These are phyloP conservation scores for Chromis chromis DNA, from an alignment of 2,797 vertebrate genomes.

Conservation along the genomic window DNA sequence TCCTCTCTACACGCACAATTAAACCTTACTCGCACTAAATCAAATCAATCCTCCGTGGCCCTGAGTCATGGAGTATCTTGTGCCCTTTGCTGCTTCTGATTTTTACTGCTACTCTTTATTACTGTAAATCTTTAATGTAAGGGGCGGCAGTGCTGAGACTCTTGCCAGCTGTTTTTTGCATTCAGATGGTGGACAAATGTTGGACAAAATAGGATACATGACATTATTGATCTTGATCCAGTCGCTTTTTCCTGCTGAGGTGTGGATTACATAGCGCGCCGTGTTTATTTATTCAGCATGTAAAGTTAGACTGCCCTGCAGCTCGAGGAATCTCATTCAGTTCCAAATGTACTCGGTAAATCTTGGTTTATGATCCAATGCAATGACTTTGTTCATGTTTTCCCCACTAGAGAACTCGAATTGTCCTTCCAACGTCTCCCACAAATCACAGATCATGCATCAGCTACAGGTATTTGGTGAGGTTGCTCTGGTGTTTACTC, in stretches of 20 bases:
- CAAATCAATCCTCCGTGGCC: slow-evolving; percentile 63
- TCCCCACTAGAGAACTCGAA: slow-evolving; percentile 11
- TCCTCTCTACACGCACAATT: slow-evolving; percentile 71
- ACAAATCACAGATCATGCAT: slow-evolving; percentile 46
- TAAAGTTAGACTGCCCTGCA: slow-evolving; percentile 21
- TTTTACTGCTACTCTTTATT: slow-evolving; percentile 63
- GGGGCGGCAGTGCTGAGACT: not conserved
- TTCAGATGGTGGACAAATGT: slow-evolving; percentile 5
- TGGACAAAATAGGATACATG: slow-evolving; percentile 24
- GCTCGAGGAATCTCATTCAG: slow-evolving; percentile 22
- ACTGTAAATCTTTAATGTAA: slow-evolving; percentile 52
- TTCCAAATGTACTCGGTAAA: slow-evolving; percentile 34
- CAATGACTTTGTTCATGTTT: slow-evolving; percentile 41
- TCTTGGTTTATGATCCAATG: slow-evolving; percentile 32
- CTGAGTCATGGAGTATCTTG: slow-evolving; percentile 37
- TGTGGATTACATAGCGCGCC: not conserved
- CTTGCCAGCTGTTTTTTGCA: slow-evolving; percentile 3
- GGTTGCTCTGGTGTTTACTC: slow-evolving; percentile 9
- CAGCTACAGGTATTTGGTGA: slow-evolving; percentile 31
- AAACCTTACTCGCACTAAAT: slow-evolving; percentile 69
- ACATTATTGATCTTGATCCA: slow-evolving; percentile 25
- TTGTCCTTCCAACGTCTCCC: slow-evolving; percentile 36
- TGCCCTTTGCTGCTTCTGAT: slow-evolving; percentile 61
- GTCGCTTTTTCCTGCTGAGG: not conserved
- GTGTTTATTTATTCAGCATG: slow-evolving; percentile 25